Evolutionary conservation across 2,888 invertebrate species (phyloP), one percentile per base, ranked within the genome.

Genomic region (Sylvicola cinctus): DNA sequence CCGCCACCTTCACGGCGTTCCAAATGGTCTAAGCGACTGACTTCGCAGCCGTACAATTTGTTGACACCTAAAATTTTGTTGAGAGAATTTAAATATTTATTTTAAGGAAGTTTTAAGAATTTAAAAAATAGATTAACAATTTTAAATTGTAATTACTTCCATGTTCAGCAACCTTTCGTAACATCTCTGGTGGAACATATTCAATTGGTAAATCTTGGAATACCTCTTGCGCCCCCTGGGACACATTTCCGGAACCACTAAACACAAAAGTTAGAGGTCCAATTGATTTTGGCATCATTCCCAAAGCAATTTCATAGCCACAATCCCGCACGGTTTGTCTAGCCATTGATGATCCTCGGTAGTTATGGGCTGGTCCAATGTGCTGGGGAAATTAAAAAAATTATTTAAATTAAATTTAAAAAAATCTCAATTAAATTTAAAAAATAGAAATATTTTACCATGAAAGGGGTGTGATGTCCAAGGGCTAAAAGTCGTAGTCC

Each of bases 381-480:
- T 98, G 93, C 78, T 81, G 49, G 4, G 31, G 15, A 31, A 15
- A 32, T 25, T 25, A 11, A 7, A 25, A 11, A 8, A 11, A 11
- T 25, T 25, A 25, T 7, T 8, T 30, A 8, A 29, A 36, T 34
- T 16, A 31, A 31, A 27, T 31, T 29, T 13, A 10, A 38, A 40
- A 25, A 25, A 25, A 25, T 8, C 7, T 25, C 11, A 25, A 8
- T 25, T 11, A 25, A 25, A 25, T 7, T 7, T 7, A 25, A 25
- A n/a, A n/a, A n/a, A n/a, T n/a, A n/a, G n/a, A n/a, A n/a, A n/a
- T n/a, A n/a, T n/a, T n/a, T 53, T 60, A 81, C 83, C 95, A 98
- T 93, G 50, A 99, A 98, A 0, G 98, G 98, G 0, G 98, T 98
- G 51, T 98, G 98, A 55, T 99, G 96, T 0, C 98, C 98, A 16